Conservation (phyloP, 2,888 invertebrate genomes). For the Drosophila anomelani region DNA sequence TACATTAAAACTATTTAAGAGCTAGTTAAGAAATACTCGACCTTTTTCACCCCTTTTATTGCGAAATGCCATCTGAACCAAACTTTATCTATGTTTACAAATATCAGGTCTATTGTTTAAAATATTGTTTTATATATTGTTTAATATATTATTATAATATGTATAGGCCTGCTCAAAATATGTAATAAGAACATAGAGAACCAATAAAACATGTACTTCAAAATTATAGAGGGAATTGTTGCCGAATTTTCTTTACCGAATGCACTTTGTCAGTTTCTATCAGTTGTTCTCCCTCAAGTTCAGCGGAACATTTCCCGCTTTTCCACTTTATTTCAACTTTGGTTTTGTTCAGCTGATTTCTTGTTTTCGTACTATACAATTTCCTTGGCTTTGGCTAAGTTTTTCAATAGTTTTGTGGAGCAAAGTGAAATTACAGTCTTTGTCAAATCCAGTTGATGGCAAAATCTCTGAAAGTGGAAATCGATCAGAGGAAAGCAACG, state of each 20-base stretch:
- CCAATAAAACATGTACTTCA: neutral
- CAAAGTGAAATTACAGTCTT: slow-evolving; percentile 65
- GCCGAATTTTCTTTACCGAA: slow-evolving; percentile 53
- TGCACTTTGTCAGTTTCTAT: slow-evolving; percentile 74
- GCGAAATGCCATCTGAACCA: no score
- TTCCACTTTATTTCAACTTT: slow-evolving; percentile 30
- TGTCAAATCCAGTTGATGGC: slow-evolving; percentile 63
- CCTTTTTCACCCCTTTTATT: neutral
- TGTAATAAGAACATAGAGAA: neutral
- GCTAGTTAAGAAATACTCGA: neutral
- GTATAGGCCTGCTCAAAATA: neutral
- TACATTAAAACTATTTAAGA: neutral
- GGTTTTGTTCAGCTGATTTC: slow-evolving; percentile 19
- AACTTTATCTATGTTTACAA: neutral
- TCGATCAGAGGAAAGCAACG: slow-evolving; percentile 19
- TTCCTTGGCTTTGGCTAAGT: slow-evolving; percentile 26
- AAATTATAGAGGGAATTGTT: slow-evolving; percentile 11
- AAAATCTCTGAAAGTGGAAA: slow-evolving; percentile 58
- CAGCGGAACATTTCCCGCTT: slow-evolving; percentile 44
- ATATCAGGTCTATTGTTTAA: neutral
- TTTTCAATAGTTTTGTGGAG: slow-evolving; percentile 51
- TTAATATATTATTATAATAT: neutral
- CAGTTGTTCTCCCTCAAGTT: slow-evolving; percentile 60
- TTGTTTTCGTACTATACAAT: slow-evolving; percentile 6
- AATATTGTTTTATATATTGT: neutral